Percentiles rank a stretch among this genome's conserved stretches.
phyloP scores from a whole-genome alignment of 2,888 invertebrate species.

The Stratiomys singularior region DNA sequence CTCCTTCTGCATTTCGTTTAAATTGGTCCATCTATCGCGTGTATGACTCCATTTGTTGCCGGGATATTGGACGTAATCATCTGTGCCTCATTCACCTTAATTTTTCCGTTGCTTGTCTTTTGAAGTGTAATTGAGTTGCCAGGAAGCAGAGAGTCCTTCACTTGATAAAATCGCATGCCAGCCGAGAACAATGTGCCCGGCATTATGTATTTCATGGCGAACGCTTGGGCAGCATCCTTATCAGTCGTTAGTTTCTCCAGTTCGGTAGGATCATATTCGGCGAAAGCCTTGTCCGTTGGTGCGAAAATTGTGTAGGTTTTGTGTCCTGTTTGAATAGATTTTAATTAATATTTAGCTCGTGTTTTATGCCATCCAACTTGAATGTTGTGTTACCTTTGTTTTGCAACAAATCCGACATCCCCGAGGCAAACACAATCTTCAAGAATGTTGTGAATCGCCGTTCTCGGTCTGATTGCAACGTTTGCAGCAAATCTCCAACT shows the following conservation, averaged over 20 bases:
- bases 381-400: constrained; percentile 60
- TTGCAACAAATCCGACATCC: constrained; percentile 74
- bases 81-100: constrained; percentile 84
- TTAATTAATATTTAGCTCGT: no score
- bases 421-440: constrained; percentile 80
- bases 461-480: constrained; percentile 85
- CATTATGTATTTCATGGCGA: constrained; percentile 80
- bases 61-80: constrained; percentile 87
- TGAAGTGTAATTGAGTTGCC: constrained; percentile 82
- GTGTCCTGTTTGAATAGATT: constrained; percentile 69
- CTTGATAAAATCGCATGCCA: constrained; percentile 88
- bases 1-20: constrained; percentile 60
- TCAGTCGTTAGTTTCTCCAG: constrained; percentile 72
- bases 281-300: constrained; percentile 84
- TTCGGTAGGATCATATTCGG: constrained; percentile 72
- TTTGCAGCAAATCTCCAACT: constrained; percentile 86
- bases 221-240: constrained; percentile 74
- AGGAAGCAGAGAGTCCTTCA: constrained; percentile 80
- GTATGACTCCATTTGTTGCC: constrained; percentile 88
- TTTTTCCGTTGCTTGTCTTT: constrained; percentile 78
- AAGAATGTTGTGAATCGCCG: constrained; percentile 82
- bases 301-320: constrained; percentile 88
- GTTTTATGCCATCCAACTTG: neutral
- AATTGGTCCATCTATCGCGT: constrained; percentile 79
- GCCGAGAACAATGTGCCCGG: constrained; percentile 85